These are phyloP conservation scores for Menura novaehollandiae DNA, from an alignment of 2,113 vertebrate species.

Conservation along the genomic window DNA sequence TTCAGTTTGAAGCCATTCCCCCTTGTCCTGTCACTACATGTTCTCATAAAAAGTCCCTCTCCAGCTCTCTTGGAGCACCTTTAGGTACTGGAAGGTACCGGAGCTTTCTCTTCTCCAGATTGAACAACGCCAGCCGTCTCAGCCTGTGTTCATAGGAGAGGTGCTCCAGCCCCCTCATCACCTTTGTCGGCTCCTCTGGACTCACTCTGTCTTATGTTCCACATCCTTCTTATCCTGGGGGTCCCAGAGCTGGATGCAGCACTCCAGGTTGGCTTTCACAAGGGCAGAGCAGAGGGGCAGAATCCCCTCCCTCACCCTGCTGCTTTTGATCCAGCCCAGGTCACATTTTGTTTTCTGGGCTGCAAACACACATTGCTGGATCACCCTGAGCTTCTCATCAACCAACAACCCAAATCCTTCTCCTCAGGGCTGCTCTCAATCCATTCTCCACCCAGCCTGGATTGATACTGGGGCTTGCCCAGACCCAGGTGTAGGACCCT, in stretches of 20 bases:
- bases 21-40: neutral
- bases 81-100: neutral
- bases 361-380: too few relatives aligned
- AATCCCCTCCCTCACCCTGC: neutral
- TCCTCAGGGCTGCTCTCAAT: neutral
- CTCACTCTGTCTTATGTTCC: neutral
- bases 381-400: neutral
- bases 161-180: neutral
- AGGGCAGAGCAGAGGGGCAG: neutral
- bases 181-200: neutral
- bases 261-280: neutral
- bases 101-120: neutral
- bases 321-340: neutral
- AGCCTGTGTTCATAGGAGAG: neutral
- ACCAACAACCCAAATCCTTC: neutral
- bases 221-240: rapidly evolving
- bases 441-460: neutral
- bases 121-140: neutral
- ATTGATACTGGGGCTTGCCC: neutral
- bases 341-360: too few relatives aligned
- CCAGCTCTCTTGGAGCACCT: neutral
- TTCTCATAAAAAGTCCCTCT: neutral
- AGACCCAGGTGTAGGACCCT: neutral
- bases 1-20: neutral
- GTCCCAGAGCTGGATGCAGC: neutral